Percentiles rank a stretch among this genome's conserved stretches.
Evolutionary conservation across 2,888 invertebrate species (phyloP).

Genomic region (Clepsis dumicolana): DNA sequence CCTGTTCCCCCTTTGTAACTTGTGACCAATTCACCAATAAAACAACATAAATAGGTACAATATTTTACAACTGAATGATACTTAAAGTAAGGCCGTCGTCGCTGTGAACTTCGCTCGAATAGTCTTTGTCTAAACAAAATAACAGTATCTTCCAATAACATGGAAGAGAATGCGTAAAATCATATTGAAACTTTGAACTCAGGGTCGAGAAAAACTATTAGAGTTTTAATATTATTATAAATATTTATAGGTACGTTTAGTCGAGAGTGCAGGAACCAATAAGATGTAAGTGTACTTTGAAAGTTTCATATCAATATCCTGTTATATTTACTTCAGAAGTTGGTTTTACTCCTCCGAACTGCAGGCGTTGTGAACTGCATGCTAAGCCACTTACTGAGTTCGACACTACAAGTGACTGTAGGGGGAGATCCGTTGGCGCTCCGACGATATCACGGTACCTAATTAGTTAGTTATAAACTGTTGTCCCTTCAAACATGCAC

Average conservation of each 20-base stretch:
- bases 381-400: background rate
- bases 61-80: constrained; percentile 42
- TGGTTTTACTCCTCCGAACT: constrained; percentile 12
- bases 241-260: constrained; percentile 50
- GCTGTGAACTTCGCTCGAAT: background rate
- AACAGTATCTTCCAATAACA: constrained; percentile 31
- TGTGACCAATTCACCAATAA: too few relatives aligned
- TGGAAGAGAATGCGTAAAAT: constrained; percentile 38
- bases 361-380: background rate
- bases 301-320: constrained; percentile 52
- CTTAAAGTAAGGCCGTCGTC: constrained; percentile 41
- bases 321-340: constrained; percentile 9
- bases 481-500: too few relatives aligned
- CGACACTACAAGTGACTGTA: background rate
- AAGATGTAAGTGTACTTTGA: constrained; percentile 62
- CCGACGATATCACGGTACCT: too few relatives aligned
- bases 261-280: constrained; percentile 61
- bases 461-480: too few relatives aligned
- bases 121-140: constrained; percentile 22
- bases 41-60: background rate
- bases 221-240: constrained; percentile 40
- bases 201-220: constrained; percentile 22
- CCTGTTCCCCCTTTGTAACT: too few relatives aligned
- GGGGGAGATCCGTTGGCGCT: too few relatives aligned
- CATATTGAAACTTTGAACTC: constrained; percentile 36